Evolutionary conservation across 1,140 invertebrate species (phyloP), one percentile per base, ranked within the genome.

Genomic region (Pantala flavescens): DNA sequence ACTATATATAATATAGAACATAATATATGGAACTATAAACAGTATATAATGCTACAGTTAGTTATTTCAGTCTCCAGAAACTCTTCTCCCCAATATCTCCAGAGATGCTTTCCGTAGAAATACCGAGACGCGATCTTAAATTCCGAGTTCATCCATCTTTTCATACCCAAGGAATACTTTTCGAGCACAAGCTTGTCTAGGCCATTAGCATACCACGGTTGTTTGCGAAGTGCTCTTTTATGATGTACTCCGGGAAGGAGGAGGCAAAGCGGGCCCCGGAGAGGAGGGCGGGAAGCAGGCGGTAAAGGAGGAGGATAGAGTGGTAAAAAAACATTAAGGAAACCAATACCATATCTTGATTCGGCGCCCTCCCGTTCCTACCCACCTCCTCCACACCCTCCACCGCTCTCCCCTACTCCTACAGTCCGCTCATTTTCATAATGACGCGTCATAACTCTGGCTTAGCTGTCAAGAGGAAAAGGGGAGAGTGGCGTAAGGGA

Each of bases 391-490:
- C 19, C n/a, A 16, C 72, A 9, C 24, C 36, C 72, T 16, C 21
- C 24, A 24, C 72, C 43, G 23, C 36, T 24, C 72, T 24, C 16
- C 72, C 24, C 24, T 49, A 9, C 24, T 24, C 72, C 24, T 10
- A 23, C 72, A 43, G 21, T n/a, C 70, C 36, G 24, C 72, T 42
- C 71, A 75, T 75, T 73, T 73, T 71, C 75, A 75, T 75, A 75
- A 75, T 75, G 75, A 75, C 63, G 75, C 70, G 75, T 75, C 75
- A 75, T 75, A 75, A 75, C 75, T 75, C 55, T 72, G 74, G 71
- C 36, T 63, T 72, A 72, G 71, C 71, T 72, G 71, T 72, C 71
- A 72, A 42, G 71, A n/a, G 24, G 24, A 42, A 42, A 14, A 28
- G 42, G 24, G 71, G 24, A 72, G 71, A 42, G 24, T 24, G 42